Conservation (phyloP, 2,888 invertebrate genomes). For the Nematopogon swammerdamellus region DNA sequence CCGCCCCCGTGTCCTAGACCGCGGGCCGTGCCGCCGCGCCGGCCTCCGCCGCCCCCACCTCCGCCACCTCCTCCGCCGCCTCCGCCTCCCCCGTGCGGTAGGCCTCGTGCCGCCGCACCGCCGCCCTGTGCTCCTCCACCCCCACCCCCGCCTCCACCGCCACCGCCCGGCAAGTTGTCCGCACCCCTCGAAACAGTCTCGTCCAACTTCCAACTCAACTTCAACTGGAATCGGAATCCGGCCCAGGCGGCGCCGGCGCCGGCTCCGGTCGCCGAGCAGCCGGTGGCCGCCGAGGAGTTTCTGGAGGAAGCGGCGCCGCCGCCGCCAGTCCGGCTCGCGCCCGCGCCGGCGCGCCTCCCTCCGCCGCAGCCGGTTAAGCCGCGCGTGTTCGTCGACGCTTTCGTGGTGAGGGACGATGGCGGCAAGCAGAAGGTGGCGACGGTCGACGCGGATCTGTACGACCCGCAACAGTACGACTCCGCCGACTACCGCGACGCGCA, state of each 20-base stretch:
- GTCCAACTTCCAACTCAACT: slow-evolving; percentile 38
- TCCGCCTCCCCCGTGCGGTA: slow-evolving; percentile 18
- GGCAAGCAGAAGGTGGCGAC: slow-evolving; percentile 36
- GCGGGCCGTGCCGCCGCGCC: slow-evolving; percentile 10
- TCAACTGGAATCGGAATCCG: slow-evolving; percentile 37
- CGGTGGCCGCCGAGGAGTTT: slow-evolving; percentile 8
- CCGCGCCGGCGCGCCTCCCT: slow-evolving; percentile 11
- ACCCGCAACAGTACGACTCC: slow-evolving; percentile 18
- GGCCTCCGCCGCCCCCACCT: slow-evolving; percentile 11
- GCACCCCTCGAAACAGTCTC: slow-evolving; percentile 33
- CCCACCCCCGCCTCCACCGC: slow-evolving; percentile 24
- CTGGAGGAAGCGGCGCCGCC: slow-evolving; percentile 14
- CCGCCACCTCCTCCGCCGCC: slow-evolving; percentile 19
- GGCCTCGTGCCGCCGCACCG: slow-evolving; percentile 12
- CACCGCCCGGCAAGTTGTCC: slow-evolving; percentile 23
- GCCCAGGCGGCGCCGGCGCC: slow-evolving; percentile 18
- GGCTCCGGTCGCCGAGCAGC: neutral
- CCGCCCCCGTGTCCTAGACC: slow-evolving; percentile 14
- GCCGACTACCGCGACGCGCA: slow-evolving; percentile 26
- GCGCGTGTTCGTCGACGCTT: slow-evolving; percentile 45
- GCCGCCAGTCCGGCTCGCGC: slow-evolving; percentile 13
- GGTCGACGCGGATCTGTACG: slow-evolving; percentile 28
- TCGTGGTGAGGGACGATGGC: slow-evolving; percentile 36
- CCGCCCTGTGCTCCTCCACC: slow-evolving; percentile 21
- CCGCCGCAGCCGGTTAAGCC: slow-evolving; percentile 23